Conservation (phyloP, 64 coral and sea anemone genomes). For the Montipora sp. region DNA sequence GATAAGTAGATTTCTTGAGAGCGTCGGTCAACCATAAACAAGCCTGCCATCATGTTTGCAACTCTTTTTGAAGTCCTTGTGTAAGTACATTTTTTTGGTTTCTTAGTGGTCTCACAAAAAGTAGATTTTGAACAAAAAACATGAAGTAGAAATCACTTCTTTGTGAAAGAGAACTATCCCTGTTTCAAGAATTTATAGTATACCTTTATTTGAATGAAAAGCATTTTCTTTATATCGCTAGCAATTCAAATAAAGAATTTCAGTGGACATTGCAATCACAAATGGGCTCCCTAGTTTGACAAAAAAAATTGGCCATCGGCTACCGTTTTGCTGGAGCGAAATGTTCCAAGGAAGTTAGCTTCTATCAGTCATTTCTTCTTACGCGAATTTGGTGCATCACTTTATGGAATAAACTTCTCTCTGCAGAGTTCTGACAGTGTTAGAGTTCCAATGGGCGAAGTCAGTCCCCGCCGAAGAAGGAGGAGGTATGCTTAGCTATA, state of each 20-base stretch:
- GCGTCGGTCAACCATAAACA: slow-evolving; percentile 26
- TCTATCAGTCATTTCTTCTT: neutral
- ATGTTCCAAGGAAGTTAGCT: neutral
- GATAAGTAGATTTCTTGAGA: slow-evolving; percentile 4
- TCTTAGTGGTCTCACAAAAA: neutral
- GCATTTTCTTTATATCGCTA: too few relatives aligned
- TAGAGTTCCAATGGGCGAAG: neutral
- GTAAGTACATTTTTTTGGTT: slow-evolving; percentile 8
- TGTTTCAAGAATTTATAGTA: neutral
- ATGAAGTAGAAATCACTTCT: neutral
- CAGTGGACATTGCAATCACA: too few relatives aligned
- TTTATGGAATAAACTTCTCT: neutral
- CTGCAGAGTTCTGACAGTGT: neutral
- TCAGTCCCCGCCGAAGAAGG: neutral
- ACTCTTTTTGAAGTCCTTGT: slow-evolving; percentile 1
- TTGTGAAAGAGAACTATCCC: neutral
- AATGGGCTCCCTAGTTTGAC: too few relatives aligned
- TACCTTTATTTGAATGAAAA: too few relatives aligned
- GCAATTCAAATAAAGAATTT: too few relatives aligned
- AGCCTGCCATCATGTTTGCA: neutral
- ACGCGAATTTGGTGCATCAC: neutral
- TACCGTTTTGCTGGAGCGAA: too few relatives aligned
- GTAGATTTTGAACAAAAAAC: neutral
- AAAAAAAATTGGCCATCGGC: too few relatives aligned
- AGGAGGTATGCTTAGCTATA: neutral